Conservation (phyloP, 2,113 vertebrate genomes). For the Hepsetus odoe region DNA sequence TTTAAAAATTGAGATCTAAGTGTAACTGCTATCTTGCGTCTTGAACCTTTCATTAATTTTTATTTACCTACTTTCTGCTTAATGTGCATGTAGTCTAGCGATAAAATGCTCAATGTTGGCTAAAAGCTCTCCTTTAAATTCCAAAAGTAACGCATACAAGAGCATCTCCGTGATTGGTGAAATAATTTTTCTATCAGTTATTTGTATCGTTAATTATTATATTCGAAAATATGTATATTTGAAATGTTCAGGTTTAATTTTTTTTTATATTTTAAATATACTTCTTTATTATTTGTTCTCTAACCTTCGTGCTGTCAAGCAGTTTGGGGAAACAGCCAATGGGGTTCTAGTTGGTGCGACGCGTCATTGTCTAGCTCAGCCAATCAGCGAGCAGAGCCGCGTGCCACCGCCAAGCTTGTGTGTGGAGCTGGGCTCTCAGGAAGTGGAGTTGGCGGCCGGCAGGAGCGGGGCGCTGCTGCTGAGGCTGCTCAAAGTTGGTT, state of each 20-base stretch:
- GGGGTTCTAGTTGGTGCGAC: not conserved
- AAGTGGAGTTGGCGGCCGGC: constrained; percentile 42
- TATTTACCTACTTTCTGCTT: no score
- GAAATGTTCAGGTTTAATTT: no score
- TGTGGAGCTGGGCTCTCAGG: constrained; percentile 57
- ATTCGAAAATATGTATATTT: no score
- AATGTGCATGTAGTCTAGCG: no score
- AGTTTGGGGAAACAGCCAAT: constrained; percentile 44
- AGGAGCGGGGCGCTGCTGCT: not conserved
- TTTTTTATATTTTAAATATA: constrained; percentile 34
- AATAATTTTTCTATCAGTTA: no score
- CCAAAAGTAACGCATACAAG: no score
- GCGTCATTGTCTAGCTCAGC: constrained; percentile 52
- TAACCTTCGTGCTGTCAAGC: constrained; percentile 12
- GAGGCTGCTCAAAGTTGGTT: not conserved
- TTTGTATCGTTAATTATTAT: no score
- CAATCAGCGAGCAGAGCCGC: constrained; percentile 46
- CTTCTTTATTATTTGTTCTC: constrained; percentile 29
- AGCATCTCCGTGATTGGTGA: no score
- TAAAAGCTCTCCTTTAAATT: no score
- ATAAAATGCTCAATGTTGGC: no score
- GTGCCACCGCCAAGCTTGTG: constrained; percentile 64
- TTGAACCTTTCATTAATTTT: no score
- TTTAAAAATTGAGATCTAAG: not conserved
- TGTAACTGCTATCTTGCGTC: no score